Evolutionary conservation across 2,888 invertebrate species (phyloP).

Genomic region (Spialia ferax): DNA sequence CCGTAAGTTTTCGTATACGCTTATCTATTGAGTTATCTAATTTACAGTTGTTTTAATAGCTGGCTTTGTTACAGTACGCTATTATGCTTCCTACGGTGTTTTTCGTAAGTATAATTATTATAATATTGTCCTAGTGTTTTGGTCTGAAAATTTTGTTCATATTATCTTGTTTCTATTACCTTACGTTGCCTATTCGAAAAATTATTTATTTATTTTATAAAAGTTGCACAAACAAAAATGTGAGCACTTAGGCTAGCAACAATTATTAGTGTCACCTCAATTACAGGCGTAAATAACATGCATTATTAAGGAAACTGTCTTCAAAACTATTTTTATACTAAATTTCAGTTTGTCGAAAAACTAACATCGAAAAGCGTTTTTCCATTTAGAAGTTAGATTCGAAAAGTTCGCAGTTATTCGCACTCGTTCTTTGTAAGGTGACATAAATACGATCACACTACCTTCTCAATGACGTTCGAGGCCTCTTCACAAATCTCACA

Average conservation of each 20-base stretch:
- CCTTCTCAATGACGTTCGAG: conserved; percentile 45
- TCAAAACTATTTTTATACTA: too few species aligned
- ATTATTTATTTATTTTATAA: too few species aligned
- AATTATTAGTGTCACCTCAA: too few species aligned
- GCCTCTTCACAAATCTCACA: conserved; percentile 51
- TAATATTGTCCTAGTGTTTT: background rate
- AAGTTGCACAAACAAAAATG: too few species aligned
- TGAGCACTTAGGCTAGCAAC: too few species aligned
- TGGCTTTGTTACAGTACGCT: conserved; percentile 16
- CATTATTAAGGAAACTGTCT: too few species aligned
- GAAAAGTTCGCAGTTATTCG: conserved; percentile 19
- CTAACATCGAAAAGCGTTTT: background rate
- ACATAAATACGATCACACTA: conserved; percentile 41
- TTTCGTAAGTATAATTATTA: background rate
- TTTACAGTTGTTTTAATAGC: conserved; percentile 49
- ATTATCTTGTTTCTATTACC: too few species aligned
- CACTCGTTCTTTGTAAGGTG: conserved; percentile 15
- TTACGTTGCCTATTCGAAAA: too few species aligned
- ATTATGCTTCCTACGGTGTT: conserved; percentile 28
- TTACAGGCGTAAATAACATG: too few species aligned
- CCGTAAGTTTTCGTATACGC: conserved; percentile 65
- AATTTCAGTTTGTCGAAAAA: background rate
- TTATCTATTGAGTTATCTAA: conserved; percentile 66
- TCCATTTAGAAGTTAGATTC: background rate
- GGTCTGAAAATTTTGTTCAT: background rate